These are phyloP conservation scores for Gerris buenoi DNA, from an alignment of 1,140 invertebrate genomes.

Conservation along the genomic window DNA sequence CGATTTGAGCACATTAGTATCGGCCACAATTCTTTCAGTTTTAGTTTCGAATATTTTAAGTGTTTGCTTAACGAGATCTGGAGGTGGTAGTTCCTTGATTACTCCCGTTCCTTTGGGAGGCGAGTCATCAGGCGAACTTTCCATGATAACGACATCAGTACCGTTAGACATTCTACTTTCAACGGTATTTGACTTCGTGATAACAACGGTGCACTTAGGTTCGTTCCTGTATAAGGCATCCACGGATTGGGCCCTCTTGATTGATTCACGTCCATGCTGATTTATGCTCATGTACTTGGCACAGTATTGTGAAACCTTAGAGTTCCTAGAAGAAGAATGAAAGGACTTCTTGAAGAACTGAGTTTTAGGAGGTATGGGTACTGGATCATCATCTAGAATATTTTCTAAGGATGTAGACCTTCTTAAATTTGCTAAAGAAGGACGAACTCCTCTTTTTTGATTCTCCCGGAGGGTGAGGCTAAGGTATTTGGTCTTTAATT, in stretches of 20 bases:
- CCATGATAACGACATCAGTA: conserved; percentile 33
- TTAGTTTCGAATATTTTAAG: conserved; percentile 59
- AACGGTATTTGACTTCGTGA: conserved; percentile 29
- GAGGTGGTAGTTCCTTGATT: conserved; percentile 61
- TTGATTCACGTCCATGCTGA: conserved; percentile 33
- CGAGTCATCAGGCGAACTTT: conserved; percentile 21
- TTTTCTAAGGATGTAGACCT: conserved; percentile 73
- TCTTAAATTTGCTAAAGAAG: conserved; percentile 45
- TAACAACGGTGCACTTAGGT: conserved; percentile 12
- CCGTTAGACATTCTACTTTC: conserved; percentile 48
- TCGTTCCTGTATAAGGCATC: conserved; percentile 56
- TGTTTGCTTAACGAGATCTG: conserved; percentile 69
- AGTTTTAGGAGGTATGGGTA: conserved; percentile 10
- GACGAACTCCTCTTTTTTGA: conserved; percentile 38
- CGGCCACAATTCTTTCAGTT: conserved; percentile 1
- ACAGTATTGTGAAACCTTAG: conserved; percentile 16
- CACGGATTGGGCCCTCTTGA: conserved; percentile 70
- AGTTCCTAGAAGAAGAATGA: conserved; percentile 5
- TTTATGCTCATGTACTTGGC: conserved; percentile 17
- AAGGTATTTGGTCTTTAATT: conserved; percentile 66
- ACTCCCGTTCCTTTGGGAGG: conserved; percentile 2
- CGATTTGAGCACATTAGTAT: background rate
- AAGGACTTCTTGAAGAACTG: conserved; percentile 16
- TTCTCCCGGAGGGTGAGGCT: conserved; percentile 58
- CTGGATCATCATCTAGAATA: conserved; percentile 50